Conservation (phyloP, 2,888 invertebrate species). For the Branchinecta sandiegonensis region DNA sequence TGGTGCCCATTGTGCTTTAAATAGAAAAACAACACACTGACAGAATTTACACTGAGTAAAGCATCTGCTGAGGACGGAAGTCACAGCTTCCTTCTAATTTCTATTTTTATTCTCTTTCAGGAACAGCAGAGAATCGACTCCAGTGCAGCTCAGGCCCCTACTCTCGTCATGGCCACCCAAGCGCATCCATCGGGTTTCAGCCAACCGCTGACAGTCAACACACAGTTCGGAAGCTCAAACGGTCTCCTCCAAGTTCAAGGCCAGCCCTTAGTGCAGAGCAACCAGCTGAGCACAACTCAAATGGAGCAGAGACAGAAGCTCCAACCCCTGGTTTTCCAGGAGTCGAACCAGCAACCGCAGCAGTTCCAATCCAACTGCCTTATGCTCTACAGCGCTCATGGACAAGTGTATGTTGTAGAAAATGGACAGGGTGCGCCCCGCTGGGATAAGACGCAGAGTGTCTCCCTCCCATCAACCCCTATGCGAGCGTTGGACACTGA, state of each 20-base stretch:
- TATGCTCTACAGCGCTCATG: not conserved
- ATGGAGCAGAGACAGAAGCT: constrained; percentile 15
- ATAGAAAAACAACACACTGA: too few relatives aligned
- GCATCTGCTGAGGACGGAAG: too few relatives aligned
- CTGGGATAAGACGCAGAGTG: not conserved
- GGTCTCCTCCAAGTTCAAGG: not conserved
- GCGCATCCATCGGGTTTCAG: not conserved
- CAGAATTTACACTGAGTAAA: too few relatives aligned
- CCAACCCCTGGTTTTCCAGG: not conserved
- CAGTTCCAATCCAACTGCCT: not conserved
- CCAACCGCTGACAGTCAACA: constrained; percentile 10
- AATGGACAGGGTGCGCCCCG: not conserved
- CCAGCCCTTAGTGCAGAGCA: not conserved
- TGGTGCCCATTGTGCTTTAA: too few relatives aligned
- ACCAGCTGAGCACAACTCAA: not conserved
- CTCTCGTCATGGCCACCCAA: not conserved
- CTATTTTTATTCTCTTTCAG: not conserved
- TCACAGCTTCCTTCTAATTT: not conserved
- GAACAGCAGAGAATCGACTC: not conserved
- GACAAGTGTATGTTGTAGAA: not conserved
- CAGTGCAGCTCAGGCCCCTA: not conserved
- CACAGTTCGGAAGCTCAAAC: not conserved
- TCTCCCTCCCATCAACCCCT: not conserved
- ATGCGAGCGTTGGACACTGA: not conserved
- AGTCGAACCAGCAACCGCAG: not conserved